These are phyloP conservation scores for Rhea americana DNA, from an alignment of 2,113 vertebrate species.

Conservation along the genomic window DNA sequence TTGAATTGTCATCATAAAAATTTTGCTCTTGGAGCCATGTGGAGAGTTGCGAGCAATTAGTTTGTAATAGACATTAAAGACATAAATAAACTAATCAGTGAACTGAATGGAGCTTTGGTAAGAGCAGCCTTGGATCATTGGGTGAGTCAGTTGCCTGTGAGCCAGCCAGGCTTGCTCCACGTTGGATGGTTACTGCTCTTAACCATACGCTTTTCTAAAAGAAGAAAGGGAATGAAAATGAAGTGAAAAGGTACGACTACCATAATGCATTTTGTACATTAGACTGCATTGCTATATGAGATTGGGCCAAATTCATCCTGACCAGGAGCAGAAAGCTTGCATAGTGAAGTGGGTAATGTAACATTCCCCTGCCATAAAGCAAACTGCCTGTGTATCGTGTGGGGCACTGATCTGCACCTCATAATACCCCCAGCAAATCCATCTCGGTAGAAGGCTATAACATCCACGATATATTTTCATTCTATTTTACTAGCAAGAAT, in stretches of 20 bases:
- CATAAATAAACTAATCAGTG: neutral
- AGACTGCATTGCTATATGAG: neutral
- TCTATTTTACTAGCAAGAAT: neutral
- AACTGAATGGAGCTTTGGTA: neutral
- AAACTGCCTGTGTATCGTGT: neutral
- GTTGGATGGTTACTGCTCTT: neutral
- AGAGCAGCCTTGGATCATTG: neutral
- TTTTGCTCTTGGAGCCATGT: neutral
- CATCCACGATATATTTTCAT: neutral
- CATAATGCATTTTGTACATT: neutral
- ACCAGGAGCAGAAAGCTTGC: rapidly evolving
- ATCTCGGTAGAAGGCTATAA: neutral
- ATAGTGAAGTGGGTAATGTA: neutral
- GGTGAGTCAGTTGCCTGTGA: neutral
- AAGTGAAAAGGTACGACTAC: neutral
- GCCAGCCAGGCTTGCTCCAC: neutral
- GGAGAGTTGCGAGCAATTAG: neutral
- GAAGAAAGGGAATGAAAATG: neutral
- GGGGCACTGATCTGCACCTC: neutral
- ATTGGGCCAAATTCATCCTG: neutral
- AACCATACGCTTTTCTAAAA: neutral
- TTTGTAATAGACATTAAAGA: neutral
- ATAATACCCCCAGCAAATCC: neutral
- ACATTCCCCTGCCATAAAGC: neutral
- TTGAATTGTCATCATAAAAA: neutral